phyloP scores from a whole-genome alignment of 2,113 vertebrate genomes.

The Calonectris borealis region DNA sequence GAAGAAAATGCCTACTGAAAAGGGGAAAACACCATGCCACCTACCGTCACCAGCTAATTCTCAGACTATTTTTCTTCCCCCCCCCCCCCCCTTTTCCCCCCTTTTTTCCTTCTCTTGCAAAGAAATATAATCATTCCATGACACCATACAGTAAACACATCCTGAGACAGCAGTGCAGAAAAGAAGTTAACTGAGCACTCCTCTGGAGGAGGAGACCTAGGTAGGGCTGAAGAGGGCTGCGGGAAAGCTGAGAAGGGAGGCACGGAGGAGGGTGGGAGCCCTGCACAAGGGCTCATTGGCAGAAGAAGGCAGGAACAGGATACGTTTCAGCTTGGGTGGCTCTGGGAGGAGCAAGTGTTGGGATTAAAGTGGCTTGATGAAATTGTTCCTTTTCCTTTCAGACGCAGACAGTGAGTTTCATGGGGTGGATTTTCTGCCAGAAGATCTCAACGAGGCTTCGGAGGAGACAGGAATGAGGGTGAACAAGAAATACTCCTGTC shows the following conservation, averaged over 20 bases:
- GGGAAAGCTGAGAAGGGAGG: conserved; percentile 20
- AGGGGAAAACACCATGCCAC: background rate
- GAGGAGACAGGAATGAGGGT: conserved; percentile 71
- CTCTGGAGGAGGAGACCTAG: background rate
- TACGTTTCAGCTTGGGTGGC: conserved; percentile 36
- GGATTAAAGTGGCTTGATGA: conserved; percentile 6
- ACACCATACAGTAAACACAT: background rate
- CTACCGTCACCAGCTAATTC: background rate
- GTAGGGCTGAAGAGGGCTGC: background rate
- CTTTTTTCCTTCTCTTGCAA: background rate
- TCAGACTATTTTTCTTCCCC: background rate
- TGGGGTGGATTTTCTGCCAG: conserved; percentile 67
- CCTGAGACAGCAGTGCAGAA: background rate
- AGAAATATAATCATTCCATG: background rate
- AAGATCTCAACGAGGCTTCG: conserved; percentile 21
- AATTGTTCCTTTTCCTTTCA: conserved; percentile 43
- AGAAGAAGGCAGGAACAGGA: conserved; percentile 10
- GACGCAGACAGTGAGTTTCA: conserved; percentile 48
- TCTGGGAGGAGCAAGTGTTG: conserved; percentile 45
- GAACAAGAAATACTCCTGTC: conserved; percentile 75
- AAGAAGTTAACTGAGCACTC: background rate
- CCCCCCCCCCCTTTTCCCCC: too few relatives aligned
- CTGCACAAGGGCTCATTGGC: background rate
- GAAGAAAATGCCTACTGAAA: background rate
- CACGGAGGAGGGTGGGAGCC: conserved; percentile 22